Evolutionary conservation across 1,140 invertebrate genomes (phyloP).

Genomic region (Theocolax elegans): DNA sequence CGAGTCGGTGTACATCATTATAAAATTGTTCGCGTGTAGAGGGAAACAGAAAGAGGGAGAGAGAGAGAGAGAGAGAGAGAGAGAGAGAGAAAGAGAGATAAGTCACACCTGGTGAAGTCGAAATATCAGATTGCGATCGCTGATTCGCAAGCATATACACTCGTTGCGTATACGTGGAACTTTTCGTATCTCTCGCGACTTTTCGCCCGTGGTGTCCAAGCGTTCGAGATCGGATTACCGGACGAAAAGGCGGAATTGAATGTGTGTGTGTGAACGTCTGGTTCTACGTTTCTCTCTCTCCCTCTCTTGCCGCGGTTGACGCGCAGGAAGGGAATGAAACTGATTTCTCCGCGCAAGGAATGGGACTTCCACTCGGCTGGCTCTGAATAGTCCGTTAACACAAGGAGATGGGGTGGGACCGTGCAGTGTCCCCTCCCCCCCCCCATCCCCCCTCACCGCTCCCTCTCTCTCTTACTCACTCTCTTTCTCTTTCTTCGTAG

Average conservation of each 20-base stretch:
- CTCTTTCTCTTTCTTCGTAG: constrained; percentile 29
- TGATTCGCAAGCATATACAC: not conserved
- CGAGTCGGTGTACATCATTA: not conserved
- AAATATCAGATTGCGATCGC: constrained; percentile 4
- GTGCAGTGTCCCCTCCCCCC: not conserved
- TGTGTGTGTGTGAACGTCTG: not conserved
- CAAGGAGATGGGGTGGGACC: constrained; percentile 39
- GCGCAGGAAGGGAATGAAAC: constrained; percentile 20
- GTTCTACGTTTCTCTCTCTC: not conserved
- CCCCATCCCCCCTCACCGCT: not conserved
- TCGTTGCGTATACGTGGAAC: too few species aligned
- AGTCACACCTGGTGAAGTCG: not conserved
- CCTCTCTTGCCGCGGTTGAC: not conserved
- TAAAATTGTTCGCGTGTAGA: not conserved
- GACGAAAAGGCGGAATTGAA: constrained; percentile 25
- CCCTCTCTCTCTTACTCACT: constrained; percentile 7
- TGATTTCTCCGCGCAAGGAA: constrained; percentile 47
- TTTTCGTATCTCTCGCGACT: too few species aligned
- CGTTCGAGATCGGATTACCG: constrained; percentile 44
- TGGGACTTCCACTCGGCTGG: constrained; percentile 60
- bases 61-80: too few species aligned
- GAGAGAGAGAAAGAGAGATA: not conserved
- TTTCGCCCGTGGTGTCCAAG: too few species aligned
- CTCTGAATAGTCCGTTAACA: constrained; percentile 53
- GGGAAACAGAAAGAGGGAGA: not conserved